These are phyloP conservation scores for Cheirogaleus major DNA, from an alignment of 2,797 vertebrate species.

Conservation along the genomic window DNA sequence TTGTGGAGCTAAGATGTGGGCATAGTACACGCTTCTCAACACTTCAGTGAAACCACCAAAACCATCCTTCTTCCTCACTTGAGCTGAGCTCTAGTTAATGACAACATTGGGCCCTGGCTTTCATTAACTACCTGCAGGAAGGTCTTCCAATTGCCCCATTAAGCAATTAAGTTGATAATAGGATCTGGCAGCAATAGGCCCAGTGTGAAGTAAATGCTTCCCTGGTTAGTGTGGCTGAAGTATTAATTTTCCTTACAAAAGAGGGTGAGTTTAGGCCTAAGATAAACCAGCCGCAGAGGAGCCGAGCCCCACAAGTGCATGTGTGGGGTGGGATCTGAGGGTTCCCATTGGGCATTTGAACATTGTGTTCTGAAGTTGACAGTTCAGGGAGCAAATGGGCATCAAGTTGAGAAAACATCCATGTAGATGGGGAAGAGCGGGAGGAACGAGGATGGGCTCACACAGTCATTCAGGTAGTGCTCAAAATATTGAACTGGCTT, in stretches of 20 bases:
- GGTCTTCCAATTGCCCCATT: neutral
- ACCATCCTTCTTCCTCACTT: neutral
- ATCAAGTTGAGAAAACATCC: neutral
- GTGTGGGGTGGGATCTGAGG: neutral
- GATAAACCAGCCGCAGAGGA: conserved; percentile 59
- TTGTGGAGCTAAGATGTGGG: neutral
- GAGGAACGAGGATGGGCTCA: neutral
- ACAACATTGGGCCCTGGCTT: neutral
- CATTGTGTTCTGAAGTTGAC: conserved; percentile 40
- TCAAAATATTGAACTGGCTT: neutral
- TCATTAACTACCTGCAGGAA: neutral
- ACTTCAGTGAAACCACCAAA: neutral
- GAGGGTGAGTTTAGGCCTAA: conserved; percentile 22
- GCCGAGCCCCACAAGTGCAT: neutral
- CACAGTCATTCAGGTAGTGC: neutral
- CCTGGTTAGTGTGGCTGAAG: conserved; percentile 10
- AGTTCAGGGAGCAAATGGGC: neutral
- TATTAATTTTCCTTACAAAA: conserved; percentile 45
- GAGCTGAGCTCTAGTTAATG: neutral
- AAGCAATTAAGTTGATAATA: neutral
- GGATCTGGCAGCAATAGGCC: neutral
- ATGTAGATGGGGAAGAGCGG: neutral
- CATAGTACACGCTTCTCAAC: too few species aligned
- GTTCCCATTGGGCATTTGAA: neutral
- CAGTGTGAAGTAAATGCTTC: neutral